These are phyloP conservation scores for Drosophila conformis DNA, from an alignment of 2,888 invertebrate species.

Conservation along the genomic window DNA sequence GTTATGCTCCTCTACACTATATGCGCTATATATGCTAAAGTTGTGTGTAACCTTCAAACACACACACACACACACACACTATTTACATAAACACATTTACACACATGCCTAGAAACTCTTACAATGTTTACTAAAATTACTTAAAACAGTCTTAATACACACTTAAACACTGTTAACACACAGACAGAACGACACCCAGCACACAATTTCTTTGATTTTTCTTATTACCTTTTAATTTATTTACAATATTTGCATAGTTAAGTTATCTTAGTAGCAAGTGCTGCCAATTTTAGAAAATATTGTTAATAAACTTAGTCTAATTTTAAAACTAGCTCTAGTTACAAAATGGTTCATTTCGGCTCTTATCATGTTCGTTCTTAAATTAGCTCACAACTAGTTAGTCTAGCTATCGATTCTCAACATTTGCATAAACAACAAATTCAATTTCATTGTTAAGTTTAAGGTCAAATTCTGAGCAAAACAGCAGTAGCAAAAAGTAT, in stretches of 20 bases:
- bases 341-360: constrained; percentile 7
- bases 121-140: constrained; percentile 44
- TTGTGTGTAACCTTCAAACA: constrained; percentile 22
- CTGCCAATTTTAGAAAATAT: background rate
- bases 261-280: constrained; percentile 16
- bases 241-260: constrained; percentile 12
- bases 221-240: constrained; percentile 10
- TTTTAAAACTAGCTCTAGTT: constrained; percentile 9
- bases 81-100: constrained; percentile 16
- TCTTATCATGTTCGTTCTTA: background rate
- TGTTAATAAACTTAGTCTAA: constrained; percentile 11
- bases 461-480: constrained; percentile 60
- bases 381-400: background rate
- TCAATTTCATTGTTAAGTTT: constrained; percentile 61
- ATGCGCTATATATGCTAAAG: constrained; percentile 52
- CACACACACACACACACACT: constrained; percentile 12
- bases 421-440: constrained; percentile 17
- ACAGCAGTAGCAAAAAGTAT: background rate
- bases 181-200: constrained; percentile 11
- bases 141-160: constrained; percentile 8
- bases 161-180: constrained; percentile 19
- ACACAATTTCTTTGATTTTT: constrained; percentile 16
- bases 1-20: constrained; percentile 50
- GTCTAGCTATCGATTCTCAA: background rate
- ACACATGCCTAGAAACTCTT: background rate